phyloP scores from a whole-genome alignment of 2,888 invertebrate species.

The Belgica antarctica region DNA sequence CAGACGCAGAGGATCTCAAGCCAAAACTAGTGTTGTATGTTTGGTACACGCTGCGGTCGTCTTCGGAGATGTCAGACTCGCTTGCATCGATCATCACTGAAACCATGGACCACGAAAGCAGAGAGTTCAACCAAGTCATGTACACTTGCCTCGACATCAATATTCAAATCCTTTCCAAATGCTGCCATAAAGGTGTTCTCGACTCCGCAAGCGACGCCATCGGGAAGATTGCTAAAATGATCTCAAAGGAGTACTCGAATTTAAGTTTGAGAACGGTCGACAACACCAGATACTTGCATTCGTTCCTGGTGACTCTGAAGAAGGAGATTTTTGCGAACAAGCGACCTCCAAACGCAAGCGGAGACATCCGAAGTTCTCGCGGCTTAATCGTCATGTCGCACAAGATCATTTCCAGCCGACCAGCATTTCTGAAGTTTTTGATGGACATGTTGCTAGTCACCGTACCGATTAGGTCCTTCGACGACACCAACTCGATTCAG shows the following conservation, averaged over 20 bases:
- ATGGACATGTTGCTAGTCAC: slow-evolving; percentile 4
- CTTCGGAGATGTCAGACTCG: neutral
- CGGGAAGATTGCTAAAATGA: slow-evolving; percentile 20
- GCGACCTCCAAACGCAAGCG: neutral
- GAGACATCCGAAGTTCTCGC: slow-evolving; percentile 7
- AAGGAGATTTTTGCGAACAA: slow-evolving; percentile 21
- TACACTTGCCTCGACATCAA: slow-evolving; percentile 7
- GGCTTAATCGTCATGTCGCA: slow-evolving; percentile 9
- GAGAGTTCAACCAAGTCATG: neutral
- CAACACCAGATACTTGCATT: neutral
- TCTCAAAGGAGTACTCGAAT: slow-evolving; percentile 9
- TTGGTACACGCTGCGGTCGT: slow-evolving; percentile 7
- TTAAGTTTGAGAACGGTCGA: neutral
- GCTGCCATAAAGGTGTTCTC: slow-evolving; percentile 29
- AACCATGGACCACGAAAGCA: neutral
- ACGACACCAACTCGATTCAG: neutral
- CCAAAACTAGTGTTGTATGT: slow-evolving; percentile 46
- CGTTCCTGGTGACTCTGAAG: neutral
- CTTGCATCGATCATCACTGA: neutral
- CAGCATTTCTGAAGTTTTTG: slow-evolving; percentile 23
- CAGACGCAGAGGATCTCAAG: slow-evolving; percentile 47
- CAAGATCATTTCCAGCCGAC: slow-evolving; percentile 14
- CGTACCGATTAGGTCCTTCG: neutral
- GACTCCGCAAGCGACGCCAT: slow-evolving; percentile 5
- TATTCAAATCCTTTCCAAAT: slow-evolving; percentile 19